phyloP scores from a whole-genome alignment of 2,888 invertebrate species.

The Abrostola tripartita region DNA sequence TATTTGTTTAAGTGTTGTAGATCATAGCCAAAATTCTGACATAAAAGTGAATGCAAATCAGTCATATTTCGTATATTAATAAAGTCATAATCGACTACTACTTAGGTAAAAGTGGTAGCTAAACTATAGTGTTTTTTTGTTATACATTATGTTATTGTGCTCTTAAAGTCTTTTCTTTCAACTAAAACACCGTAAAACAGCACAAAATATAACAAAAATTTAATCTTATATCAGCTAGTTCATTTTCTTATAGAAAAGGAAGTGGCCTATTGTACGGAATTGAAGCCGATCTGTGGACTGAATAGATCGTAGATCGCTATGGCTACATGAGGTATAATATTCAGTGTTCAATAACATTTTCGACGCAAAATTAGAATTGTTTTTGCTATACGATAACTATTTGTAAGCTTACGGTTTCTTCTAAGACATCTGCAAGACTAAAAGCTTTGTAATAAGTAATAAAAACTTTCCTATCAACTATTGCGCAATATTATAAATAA shows the following conservation, averaged over 20 bases:
- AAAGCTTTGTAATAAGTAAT: not conserved
- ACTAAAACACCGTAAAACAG: too few relatives aligned
- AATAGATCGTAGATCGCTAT: slow-evolving; percentile 51
- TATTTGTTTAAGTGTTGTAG: not conserved
- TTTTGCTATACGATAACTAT: too few relatives aligned
- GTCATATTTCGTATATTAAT: not conserved
- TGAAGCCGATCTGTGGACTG: slow-evolving; percentile 67
- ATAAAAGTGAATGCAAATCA: not conserved
- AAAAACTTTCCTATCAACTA: slow-evolving; percentile 2
- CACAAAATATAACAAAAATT: too few relatives aligned
- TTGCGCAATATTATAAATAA: slow-evolving; percentile 18
- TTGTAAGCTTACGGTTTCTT: too few relatives aligned
- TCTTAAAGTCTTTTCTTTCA: too few relatives aligned
- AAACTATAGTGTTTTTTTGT: too few relatives aligned
- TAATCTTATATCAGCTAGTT: slow-evolving; percentile 1
- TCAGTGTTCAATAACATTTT: too few relatives aligned
- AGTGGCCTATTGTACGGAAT: slow-evolving; percentile 73
- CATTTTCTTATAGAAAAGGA: slow-evolving; percentile 62
- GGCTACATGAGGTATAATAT: not conserved
- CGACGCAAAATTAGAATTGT: too few relatives aligned
- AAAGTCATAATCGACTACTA: not conserved
- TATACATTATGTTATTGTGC: too few relatives aligned
- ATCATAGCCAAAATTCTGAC: not conserved
- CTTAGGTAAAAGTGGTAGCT: not conserved
- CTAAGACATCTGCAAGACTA: too few relatives aligned